Percentiles rank a stretch among this genome's conserved stretches.
phyloP scores from a whole-genome alignment of 2,797 vertebrate genomes.

The Vultur gryphus region DNA sequence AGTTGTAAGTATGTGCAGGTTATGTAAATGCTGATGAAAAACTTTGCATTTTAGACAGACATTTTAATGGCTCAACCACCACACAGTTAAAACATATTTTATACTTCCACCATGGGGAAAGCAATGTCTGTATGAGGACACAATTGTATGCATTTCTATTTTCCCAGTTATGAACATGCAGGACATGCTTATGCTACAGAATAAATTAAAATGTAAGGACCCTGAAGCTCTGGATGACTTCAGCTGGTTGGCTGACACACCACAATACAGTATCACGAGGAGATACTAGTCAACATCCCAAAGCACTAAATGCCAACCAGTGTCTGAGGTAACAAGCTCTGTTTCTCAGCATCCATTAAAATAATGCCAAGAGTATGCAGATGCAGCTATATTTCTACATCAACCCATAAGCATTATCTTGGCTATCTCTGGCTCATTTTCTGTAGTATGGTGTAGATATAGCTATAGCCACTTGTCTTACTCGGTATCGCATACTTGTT shows the following conservation, averaged over 20 bases:
- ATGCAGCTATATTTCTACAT: not conserved
- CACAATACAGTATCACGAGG: fast-evolving
- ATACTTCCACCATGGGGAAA: not conserved
- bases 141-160: not conserved
- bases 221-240: not conserved
- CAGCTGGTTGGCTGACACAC: not conserved
- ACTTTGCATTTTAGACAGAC: not conserved
- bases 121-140: not conserved
- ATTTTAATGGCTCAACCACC: not conserved
- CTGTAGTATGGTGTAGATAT: not conserved
- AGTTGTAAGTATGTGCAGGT: not conserved
- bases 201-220: not conserved
- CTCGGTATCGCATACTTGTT: not conserved
- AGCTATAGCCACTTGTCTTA: not conserved
- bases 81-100: not conserved
- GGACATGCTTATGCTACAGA: not conserved
- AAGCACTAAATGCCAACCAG: not conserved
- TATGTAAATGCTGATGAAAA: not conserved
- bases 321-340: not conserved
- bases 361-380: not conserved
- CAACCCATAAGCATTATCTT: not conserved
- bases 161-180: not conserved
- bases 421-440: not conserved
- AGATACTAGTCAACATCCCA: not conserved
- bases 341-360: not conserved